These are phyloP conservation scores for Austrolebias charrua DNA, from an alignment of 2,797 vertebrate species.

Conservation along the genomic window DNA sequence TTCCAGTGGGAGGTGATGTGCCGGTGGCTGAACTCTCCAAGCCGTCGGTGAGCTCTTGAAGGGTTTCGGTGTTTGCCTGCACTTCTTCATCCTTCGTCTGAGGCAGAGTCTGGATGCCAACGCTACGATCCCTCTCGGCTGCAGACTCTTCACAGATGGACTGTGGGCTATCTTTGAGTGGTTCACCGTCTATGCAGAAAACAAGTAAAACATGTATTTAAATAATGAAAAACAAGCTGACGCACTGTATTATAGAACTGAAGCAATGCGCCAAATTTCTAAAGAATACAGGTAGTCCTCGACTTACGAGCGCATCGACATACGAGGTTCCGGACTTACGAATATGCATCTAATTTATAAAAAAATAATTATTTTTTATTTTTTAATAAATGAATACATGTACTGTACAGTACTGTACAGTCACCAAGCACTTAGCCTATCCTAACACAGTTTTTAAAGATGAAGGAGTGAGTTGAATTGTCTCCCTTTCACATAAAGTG, in stretches of 20 bases:
- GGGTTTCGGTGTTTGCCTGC: slow-evolving; percentile 46
- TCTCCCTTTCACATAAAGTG: too few relatives aligned
- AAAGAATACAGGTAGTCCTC: too few relatives aligned
- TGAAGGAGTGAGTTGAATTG: too few relatives aligned
- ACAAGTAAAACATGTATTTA: slow-evolving; percentile 1
- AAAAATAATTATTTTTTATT: too few relatives aligned
- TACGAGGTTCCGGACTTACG: too few relatives aligned
- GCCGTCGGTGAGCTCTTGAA: slow-evolving; percentile 25
- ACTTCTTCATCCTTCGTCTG: slow-evolving; percentile 45
- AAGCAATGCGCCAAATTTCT: not conserved
- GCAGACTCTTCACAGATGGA: slow-evolving; percentile 31
- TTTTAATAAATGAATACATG: too few relatives aligned
- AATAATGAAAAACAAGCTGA: not conserved
- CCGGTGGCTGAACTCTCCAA: slow-evolving; percentile 23
- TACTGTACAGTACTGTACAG: too few relatives aligned
- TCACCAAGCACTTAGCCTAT: too few relatives aligned
- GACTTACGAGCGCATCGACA: too few relatives aligned
- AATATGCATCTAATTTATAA: too few relatives aligned
- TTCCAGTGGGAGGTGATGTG: slow-evolving; percentile 38
- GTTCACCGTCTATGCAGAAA: slow-evolving; percentile 37
- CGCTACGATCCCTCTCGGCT: slow-evolving; percentile 9
- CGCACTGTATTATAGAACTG: not conserved
- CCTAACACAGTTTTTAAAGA: too few relatives aligned
- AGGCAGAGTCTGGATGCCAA: slow-evolving; percentile 22
- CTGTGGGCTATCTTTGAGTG: slow-evolving; percentile 32